Base-by-base conservation (phyloP, 2,797 vertebrate species). In the Scarus forsteni region DNA sequence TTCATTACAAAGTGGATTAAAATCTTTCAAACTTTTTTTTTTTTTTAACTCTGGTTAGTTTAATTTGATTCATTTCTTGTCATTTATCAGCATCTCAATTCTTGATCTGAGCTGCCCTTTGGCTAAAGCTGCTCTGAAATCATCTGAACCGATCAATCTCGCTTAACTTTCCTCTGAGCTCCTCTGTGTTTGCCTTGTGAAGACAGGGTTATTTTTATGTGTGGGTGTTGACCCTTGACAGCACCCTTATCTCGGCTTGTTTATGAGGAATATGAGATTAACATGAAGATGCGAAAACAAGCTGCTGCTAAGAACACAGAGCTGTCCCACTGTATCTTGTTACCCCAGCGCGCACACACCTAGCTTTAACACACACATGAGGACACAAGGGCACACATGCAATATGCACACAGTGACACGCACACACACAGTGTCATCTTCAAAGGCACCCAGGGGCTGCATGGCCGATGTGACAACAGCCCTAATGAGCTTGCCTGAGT, bases 401-500 rank as follows among this genome's bases (percentile, higher is more conserved):
- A 51, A 62, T 69, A 60, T 51, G 48, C 59, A 72, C 75, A 63
- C 70, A 60, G 19, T 54, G 35, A 77, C 73, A 76, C 62, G 51
- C 66, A 57, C 75, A 45, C 69, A 38, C 56, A 63, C 69, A 79
- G 87, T 90, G 88, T 89, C 85, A 88, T 89, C 86, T 81, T 87
- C 87, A 87, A 88, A 90, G 84, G 85, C 83, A 85, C 83, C 89
- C 85, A 69, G 74, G 70, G 85, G 85, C 82, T 35, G 72, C 77
- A 64, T 52, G 76, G 86, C 73, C 65, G 43, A 86, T 15, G 83
- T 92, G 92, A 92, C 89, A 86, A 88, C 85, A 78, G 77, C 77
- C 84, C 86, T 91, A 92, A 91, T 89, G 89, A 92, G 84, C 83
- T 81, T 11, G 85, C 73, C 79, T 78, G 88, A 88, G 85, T 81